Evolutionary conservation across 2,113 vertebrate species (phyloP), one percentile per base, ranked within the genome.

Genomic region (Chaenocephalus aceratus): DNA sequence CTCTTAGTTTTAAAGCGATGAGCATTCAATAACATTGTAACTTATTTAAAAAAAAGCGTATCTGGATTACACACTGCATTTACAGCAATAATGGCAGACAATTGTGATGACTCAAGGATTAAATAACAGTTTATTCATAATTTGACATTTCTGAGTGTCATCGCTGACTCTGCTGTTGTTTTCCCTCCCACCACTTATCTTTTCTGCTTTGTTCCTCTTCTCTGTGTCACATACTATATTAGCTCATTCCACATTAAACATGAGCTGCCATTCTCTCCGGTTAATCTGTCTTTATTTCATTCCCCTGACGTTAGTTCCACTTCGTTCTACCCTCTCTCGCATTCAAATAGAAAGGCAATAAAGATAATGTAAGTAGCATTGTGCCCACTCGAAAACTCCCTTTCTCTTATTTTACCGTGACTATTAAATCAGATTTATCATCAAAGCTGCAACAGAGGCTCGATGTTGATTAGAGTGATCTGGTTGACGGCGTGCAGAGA

Each of bases 101-200:
- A 5, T 0, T 44, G 6, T 26, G 23, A 49, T 75, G 65, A 75
- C 52, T 62, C 6, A 9, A 45, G 74, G 60, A 83, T 53, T 73
- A 30, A 76, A 67, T 69, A 14, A 23, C 64, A 0, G 71, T 56
- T 72, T 68, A 65, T 72, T 78, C 65, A 8, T 70, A 48, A 69
- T 45, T 12, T 2, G 34, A 59, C 14, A 49, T 56, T 44, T 48
- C 16, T 51, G n/a, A 56, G 41, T 5, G 78, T 61, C 63, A 51
- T 72, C 48, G 48, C 30, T 77, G 71, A 68, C 45, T 4, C 41
- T 62, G 52, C 46, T 67, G 57, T 30, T 74, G 54, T 75, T 70
- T n/a, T 10, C 10, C 45, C 18, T 21, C 60, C 2, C 61, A 44
- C 48, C 7, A 10, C 0, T 18, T 26, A 14, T 30, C 53, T 21